Base-by-base conservation (phyloP, 1,140 invertebrate species). In the Ooceraea biroi region DNA sequence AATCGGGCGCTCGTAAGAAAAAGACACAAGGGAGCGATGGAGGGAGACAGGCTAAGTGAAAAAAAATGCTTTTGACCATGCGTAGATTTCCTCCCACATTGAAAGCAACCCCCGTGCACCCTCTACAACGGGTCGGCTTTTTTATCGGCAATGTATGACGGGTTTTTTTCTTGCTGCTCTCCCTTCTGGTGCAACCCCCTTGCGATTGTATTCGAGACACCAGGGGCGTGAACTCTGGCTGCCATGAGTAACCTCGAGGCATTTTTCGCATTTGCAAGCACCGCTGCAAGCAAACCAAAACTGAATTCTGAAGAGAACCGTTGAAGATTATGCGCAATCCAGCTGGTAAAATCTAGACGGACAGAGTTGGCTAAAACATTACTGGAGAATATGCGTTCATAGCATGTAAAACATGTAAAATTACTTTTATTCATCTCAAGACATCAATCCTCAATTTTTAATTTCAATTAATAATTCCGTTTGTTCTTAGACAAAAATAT, bases 11-110 rank as follows among this genome's bases (percentile, higher is more conserved):
- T 80, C 71, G 69, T 41, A 30, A 72, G 55, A 69, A 73, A 83
- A 78, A 72, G 77, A 69, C 72, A 84, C 55, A 65, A 83, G 55
- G 57, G 77, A 58, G 61, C 58, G 44, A 65, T 27, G 57, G 66
- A 61, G 65, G 60, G 44, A 72, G 82, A 74, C 55, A 73, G 61
- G 50, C 44, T 46, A 73, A 63, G 48, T 57, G 86, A 88, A 88
- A 91, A 87, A 36, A 90, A 91, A 90, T 91, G 69, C 80, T 83
- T 84, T 85, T 44, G 60, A n/a, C 82, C 36, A 77, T 73, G 76
- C 68, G 78, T 61, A 73, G 80, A 85, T 90, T 91, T 91, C 91
- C 90, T 91, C 89, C 88, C 87, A 89, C 91, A 91, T 91, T 92
- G 90, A 76, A 85, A 90, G 85, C 82, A 82, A 77, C 83, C 74